Evolutionary conservation across 2,888 invertebrate species (phyloP), one percentile per base, ranked within the genome.

Genomic region (Aporophyla nigra): DNA sequence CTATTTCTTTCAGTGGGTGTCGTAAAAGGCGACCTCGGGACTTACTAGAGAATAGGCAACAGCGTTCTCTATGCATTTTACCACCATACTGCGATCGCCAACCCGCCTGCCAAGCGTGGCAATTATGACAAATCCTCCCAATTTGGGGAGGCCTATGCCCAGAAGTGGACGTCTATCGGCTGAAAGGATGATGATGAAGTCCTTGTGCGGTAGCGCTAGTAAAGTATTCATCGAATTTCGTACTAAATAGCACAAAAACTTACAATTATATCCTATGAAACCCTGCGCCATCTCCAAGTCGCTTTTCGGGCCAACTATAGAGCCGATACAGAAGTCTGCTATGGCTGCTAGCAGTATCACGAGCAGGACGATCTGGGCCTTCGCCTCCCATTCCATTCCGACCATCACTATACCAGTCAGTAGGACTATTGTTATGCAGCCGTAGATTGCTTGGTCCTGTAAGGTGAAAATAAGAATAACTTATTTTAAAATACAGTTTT

Each of bases 331-430:
- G 94, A 99, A 99, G 95, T 99, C 99, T 0, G 96, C 96, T 78
- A 99, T 99, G 21, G 99, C 99, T 0, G 98, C 96, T 71, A 99
- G 92, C 65, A 99, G 97, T 80, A 99, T 98, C 10, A 98, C 96
- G 65, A 99, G 96, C 58, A 99, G 94, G 10, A 98, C 98, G 72
- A 99, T 96, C 97, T 99, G 99, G 0, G 99, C 99, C 98, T 99
- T 99, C 0, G 99, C 98, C 96, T 99, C 99, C 99, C 99, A 99
- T 92, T 99, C 99, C 98, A 99, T 98, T 59, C 99, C 99, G 79
- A 99, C 98, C 74, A 99, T 98, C 71, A 99, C 99, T 84, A 99
- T 98, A 5, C 98, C 97, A 2, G 99, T 97, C 1, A 99, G 96
- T 2, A 99, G 90, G 0, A 98, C 96, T 87, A 99, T 98, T 0